Conservation (phyloP, 1,140 invertebrate genomes). For the Cherax quadricarinatus region DNA sequence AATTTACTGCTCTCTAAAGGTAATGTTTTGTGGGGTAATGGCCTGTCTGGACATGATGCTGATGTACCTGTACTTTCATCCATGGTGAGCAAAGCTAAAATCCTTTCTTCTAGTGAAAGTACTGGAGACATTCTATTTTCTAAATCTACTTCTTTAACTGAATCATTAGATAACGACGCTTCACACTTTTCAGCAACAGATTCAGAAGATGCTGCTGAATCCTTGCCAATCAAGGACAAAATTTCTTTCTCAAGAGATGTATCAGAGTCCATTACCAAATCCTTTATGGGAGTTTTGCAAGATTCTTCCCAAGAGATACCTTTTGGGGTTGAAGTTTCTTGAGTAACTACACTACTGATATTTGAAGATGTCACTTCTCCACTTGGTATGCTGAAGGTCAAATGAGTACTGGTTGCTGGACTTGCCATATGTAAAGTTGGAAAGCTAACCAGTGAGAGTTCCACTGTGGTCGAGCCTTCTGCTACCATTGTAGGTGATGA, state of each 20-base stretch:
- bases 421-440: not conserved
- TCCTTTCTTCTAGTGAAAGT: conserved; percentile 51
- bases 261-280: not conserved
- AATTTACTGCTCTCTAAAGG: not conserved
- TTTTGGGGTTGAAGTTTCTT: not conserved
- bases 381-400: not conserved
- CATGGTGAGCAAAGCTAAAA: conserved; percentile 50
- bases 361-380: not conserved
- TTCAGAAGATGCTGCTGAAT: not conserved
- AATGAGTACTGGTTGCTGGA: not conserved
- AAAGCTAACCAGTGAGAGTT: not conserved
- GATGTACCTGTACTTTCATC: not conserved
- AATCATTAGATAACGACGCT: not conserved
- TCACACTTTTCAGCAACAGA: not conserved
- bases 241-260: not conserved
- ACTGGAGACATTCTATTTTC: not conserved
- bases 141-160: not conserved
- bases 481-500: not conserved
- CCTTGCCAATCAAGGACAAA: not conserved
- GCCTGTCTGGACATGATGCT: not conserved
- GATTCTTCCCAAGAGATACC: not conserved
- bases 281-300: not conserved
- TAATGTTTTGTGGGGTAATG: not conserved
- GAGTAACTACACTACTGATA: not conserved
- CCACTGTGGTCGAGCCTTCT: not conserved